Evolutionary conservation across 2,888 invertebrate species (phyloP), one percentile per base, ranked within the genome.

Genomic region (Camponotus fellah): DNA sequence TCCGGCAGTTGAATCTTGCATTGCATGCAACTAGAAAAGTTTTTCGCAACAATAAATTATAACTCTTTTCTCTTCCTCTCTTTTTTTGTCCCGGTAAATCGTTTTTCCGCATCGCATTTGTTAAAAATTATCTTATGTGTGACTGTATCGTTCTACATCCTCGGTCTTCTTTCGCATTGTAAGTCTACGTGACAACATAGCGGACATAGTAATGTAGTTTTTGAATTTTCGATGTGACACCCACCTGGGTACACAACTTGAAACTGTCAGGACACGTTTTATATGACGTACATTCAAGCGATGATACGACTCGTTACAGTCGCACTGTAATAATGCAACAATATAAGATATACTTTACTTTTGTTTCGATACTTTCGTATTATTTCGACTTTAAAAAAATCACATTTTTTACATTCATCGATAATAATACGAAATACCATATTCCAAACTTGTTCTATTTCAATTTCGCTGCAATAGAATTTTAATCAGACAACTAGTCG

Each of bases 141-240:
- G 65, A 77, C 9, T 21, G 43, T 40, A 17, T 56, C 17, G 12
- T 14, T 77, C 34, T 17, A n/a, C 21, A 34, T 32, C 53, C 17
- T 75, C 34, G 21, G 14, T 32, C n/a, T 43, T 56, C 68, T 14
- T 68, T 77, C 66, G 17, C 9, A 6, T 66, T 66, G 56, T 56
- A 58, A 66, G n/a, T 58, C n/a, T 21, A 56, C 14, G 40, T n/a
- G 76, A 12, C 32, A 58, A 68, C 60, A 34, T 53, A 53, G 49
- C n/a, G n/a, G n/a, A 46, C 26, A 14, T 10, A 62, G 56, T 68
- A 43, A 68, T 68, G 32, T n/a, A 77, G 56, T 68, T 77, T 76
- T 65, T 58, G 43, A 68, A 56, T 68, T 68, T 58, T 77, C 56
- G 56, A 76, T 65, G 12, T 17, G 40, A 65, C 32, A 56, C 14